Base-by-base conservation (phyloP, 2,113 vertebrate species). In the Chaetops frenatus region DNA sequence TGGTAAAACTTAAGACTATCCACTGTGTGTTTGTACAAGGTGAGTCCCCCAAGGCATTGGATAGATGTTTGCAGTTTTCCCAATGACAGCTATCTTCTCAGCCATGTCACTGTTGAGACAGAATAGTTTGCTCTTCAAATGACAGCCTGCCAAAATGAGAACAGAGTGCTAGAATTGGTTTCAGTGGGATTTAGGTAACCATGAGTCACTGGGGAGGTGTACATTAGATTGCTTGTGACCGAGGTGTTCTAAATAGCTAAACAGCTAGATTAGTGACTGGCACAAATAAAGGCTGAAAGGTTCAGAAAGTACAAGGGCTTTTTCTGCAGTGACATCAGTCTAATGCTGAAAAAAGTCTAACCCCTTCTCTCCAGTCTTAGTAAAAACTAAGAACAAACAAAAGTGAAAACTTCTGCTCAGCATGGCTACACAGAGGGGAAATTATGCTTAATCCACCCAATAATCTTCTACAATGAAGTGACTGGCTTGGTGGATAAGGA, bases 91-190 rank as follows among this genome's bases (percentile, higher is more conserved):
- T 62, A 2, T 78, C 45, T 90, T 81, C 65, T 88, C 47, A 48
- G 65, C 6, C 65, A 31, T 0, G 0, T 44, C 33, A 22, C 60
- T 6, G 2, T 15, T 57, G 45, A 61, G 44, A 61, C 3, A 51
- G 50, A 28, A 44, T 47, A 44, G 1, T 1, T 33, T 73, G 40
- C 21, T 81, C 12, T 61, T 77, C 65, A 66, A 69, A 61, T 66
- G 56, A 48, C 42, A 94, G n/a, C 38, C 56, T 6, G 5, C n/a
- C 67, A 62, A 56, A 90, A 51, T 10, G 54, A 77, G 60, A 85
- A 47, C 7, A 5, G 82, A 29, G 31, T 25, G 29, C 29, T 81
- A 58, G 36, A 53, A 58, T 54, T 53, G 0, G 50, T 71, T 84
- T 78, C 28, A 45, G 45, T 29, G 35, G 33, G 51, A 33, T 84